These are phyloP conservation scores for Magallana ariakensis DNA, from an alignment of 1,140 invertebrate genomes.

Conservation along the genomic window DNA sequence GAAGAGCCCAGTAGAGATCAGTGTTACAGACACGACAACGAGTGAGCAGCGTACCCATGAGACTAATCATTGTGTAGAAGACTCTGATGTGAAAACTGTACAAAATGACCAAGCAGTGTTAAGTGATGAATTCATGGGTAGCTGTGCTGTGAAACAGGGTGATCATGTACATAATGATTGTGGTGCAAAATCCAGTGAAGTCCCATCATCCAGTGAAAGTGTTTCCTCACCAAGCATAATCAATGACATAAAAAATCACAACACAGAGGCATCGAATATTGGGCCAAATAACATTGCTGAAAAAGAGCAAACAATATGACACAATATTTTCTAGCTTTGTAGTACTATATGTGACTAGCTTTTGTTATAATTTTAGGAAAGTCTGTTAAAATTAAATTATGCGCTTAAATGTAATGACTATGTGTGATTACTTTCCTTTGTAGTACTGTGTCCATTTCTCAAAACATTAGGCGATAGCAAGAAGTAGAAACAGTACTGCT, in stretches of 20 bases:
- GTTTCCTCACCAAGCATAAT: not conserved
- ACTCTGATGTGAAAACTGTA: not conserved
- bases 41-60: not conserved
- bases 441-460: too few relatives aligned
- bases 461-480: too few relatives aligned
- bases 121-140: slow-evolving; percentile 1
- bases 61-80: not conserved
- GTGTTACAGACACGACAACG: not conserved
- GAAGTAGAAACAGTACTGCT: too few relatives aligned
- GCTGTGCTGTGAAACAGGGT: slow-evolving; percentile 4
- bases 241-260: not conserved
- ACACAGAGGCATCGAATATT: too few relatives aligned
- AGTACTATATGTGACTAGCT: too few relatives aligned
- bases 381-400: too few relatives aligned
- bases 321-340: too few relatives aligned
- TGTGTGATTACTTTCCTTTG: too few relatives aligned
- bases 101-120: not conserved
- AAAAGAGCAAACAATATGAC: too few relatives aligned
- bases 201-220: not conserved
- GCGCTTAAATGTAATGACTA: too few relatives aligned
- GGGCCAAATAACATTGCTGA: too few relatives aligned
- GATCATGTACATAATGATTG: not conserved
- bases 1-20: not conserved
- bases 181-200: not conserved
- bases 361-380: too few relatives aligned